Conservation (phyloP, 2,888 invertebrate species). For the Ramazzottius varieornatus region DNA sequence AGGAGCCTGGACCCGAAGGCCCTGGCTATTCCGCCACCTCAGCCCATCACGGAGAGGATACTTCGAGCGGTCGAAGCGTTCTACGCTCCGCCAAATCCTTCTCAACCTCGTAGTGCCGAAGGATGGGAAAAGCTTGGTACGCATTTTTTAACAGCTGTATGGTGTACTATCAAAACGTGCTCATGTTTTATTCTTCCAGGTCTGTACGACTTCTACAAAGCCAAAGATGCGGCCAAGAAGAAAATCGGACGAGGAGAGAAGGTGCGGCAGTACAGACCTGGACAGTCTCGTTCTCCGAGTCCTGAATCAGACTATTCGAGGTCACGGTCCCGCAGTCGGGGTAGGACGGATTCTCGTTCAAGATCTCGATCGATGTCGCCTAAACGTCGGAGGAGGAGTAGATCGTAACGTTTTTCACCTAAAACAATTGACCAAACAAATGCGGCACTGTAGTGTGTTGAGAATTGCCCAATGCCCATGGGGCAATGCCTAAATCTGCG, state of each 20-base stretch:
- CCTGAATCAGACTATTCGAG: not conserved
- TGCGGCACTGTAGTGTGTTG: too few species aligned
- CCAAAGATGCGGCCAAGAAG: not conserved
- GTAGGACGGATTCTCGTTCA: not conserved
- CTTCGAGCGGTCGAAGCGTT: not conserved
- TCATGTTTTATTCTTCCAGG: not conserved
- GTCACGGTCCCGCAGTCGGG: not conserved
- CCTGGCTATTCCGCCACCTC: not conserved
- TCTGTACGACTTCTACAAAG: constrained; percentile 1
- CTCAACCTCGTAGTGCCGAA: not conserved
- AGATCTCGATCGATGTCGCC: not conserved
- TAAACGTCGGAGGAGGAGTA: not conserved
- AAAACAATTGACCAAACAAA: too few species aligned
- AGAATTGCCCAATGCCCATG: too few species aligned
- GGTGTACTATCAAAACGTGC: too few species aligned
- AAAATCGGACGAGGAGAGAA: not conserved
- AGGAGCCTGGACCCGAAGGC: not conserved
- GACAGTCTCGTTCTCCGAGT: not conserved
- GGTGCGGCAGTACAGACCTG: not conserved
- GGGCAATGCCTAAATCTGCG: too few species aligned
- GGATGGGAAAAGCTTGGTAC: constrained; percentile 1
- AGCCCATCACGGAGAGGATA: not conserved
- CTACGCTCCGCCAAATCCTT: not conserved
- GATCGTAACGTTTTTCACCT: too few species aligned
- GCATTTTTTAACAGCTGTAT: too few species aligned